Evolutionary conservation across 1,140 invertebrate species (phyloP), one percentile per base, ranked within the genome.

Genomic region (Eupristina koningsbergeri): DNA sequence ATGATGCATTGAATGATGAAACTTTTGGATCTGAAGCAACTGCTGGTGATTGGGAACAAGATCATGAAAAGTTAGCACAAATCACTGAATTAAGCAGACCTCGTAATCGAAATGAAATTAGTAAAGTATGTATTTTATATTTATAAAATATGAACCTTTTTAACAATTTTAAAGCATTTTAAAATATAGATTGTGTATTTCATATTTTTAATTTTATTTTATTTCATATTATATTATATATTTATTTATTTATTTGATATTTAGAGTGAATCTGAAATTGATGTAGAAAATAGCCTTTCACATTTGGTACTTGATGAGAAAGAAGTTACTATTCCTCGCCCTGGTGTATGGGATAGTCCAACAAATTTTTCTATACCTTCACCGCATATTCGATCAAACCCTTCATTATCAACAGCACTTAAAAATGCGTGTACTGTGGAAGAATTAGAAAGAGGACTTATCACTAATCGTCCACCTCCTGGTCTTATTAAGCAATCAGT

Each of bases 1-100:
- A 97, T 92, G 97, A 98, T 94, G 95, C 96, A 1, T 93, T 97
- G 81, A 98, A 98, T 89, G 96, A 97, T 93, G 96, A 98, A 91
- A 98, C 97, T 2, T 98, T 98, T 93, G 97, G 97, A 61, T 94
- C 94, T 73, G 95, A 95, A 85, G 94, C 94, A 89, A 89, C 94
- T 84, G 89, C 88, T 13, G 94, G 94, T 81, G 96, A 96, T 89
- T 96, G 96, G 96, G 96, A 96, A 89, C 93, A 94, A 85, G 93
- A 95, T 85, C 95, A 95, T 90, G 94, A 95, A 86, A 94, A 95
- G 87, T 92, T 95, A 88, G 94, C 94, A 3, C 93, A 95, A 89
- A 92, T 94, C 80, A 93, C 93, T 31, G 94, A 94, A 86, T 93
- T 91, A 75, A 91, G 89, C 31, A 91, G 92, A 85, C 89, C 91